Percentiles rank a stretch among this genome's conserved stretches.
Conservation (phyloP, 2,113 vertebrate species). For the Columbina picui region DNA sequence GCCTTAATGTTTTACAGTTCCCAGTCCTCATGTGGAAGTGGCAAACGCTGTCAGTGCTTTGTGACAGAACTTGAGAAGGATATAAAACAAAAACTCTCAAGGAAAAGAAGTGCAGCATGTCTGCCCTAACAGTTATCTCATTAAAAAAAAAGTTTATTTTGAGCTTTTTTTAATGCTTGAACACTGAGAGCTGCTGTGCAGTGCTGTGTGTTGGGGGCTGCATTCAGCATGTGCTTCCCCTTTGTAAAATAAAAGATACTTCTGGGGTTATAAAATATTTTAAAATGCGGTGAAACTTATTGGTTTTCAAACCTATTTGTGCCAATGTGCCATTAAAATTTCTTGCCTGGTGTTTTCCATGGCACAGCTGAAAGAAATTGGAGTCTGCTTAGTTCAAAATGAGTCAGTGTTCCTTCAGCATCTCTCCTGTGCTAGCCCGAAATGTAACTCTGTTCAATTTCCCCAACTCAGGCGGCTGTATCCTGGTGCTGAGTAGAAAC, state of each 20-base stretch:
- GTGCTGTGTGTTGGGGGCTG: background rate
- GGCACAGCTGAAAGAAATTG: background rate
- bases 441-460: background rate
- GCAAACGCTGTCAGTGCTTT: background rate
- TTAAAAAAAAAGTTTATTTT: background rate
- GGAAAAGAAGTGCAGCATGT: background rate
- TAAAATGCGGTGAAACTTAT: background rate
- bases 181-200: background rate
- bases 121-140: background rate
- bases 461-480: constrained; percentile 86
- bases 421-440: background rate
- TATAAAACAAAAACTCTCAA: background rate
- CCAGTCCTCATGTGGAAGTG: background rate
- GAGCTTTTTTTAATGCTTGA: background rate
- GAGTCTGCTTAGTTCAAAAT: background rate
- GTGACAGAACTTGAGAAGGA: background rate
- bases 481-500: constrained; percentile 96
- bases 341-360: background rate
- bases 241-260: background rate
- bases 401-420: background rate
- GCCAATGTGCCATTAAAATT: background rate
- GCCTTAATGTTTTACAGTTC: background rate
- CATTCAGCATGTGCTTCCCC: background rate
- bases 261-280: background rate
- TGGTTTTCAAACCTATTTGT: background rate